Conservation (phyloP, 92 coral and sea anemone genomes). For the Meandrina meandrites region DNA sequence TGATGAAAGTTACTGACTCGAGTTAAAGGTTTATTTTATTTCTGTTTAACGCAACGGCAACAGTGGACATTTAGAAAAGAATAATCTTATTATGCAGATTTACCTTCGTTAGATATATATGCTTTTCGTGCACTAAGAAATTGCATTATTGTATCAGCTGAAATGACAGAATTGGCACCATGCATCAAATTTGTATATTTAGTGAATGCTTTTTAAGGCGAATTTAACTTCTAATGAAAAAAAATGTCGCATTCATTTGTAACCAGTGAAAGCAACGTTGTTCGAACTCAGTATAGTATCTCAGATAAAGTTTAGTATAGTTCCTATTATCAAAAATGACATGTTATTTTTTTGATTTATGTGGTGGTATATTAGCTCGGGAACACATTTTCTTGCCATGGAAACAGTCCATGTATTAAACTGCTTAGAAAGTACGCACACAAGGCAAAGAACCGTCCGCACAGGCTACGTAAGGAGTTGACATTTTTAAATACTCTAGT, state of each 20-base stretch:
- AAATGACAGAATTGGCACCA: constrained; percentile 5
- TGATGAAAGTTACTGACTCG: background rate
- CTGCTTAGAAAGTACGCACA: background rate
- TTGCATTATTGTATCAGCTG: constrained; percentile 19
- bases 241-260: background rate
- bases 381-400: background rate
- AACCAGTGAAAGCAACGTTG: background rate
- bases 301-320: background rate
- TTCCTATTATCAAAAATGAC: background rate
- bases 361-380: background rate
- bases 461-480: too few species aligned
- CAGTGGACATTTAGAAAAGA: background rate
- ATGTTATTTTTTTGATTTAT: background rate
- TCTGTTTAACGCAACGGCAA: background rate
- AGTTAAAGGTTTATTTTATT: background rate
- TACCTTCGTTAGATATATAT: background rate
- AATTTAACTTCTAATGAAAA: background rate
- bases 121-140: background rate
- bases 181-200: background rate
- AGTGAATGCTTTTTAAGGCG: background rate
- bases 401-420: background rate
- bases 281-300: background rate
- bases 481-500: too few species aligned
- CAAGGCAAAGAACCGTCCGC: background rate
- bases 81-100: background rate